Conservation (phyloP, 2,797 vertebrate species). For the Propithecus deckenii region DNA sequence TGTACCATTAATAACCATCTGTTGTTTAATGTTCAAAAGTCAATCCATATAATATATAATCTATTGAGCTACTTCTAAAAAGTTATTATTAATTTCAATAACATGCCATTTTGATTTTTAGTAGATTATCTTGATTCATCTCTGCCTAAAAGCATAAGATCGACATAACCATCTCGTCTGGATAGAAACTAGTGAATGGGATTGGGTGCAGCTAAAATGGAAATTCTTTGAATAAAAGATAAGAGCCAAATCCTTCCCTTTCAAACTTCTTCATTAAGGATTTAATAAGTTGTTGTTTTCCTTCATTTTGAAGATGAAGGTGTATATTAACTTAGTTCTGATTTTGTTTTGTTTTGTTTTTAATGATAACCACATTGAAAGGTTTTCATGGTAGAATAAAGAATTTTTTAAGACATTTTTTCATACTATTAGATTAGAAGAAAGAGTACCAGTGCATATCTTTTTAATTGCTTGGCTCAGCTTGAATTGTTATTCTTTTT, state of each 20-base stretch:
- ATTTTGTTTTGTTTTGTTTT: slow-evolving; percentile 23
- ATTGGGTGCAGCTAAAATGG: slow-evolving; percentile 47
- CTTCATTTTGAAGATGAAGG: slow-evolving; percentile 1
- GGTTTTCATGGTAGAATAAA: slow-evolving; percentile 37
- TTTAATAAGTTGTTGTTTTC: background rate
- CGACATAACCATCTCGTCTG: background rate
- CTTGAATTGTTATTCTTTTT: slow-evolving; percentile 82
- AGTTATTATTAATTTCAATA: slow-evolving; percentile 71
- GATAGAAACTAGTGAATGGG: slow-evolving; percentile 30
- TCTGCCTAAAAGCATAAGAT: slow-evolving; percentile 63
- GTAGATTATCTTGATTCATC: slow-evolving; percentile 60
- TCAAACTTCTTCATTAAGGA: slow-evolving; percentile 11
- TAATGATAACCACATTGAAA: slow-evolving; percentile 22
- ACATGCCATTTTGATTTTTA: slow-evolving; percentile 54
- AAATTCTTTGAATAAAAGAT: slow-evolving; percentile 52
- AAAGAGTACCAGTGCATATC: slow-evolving; percentile 86
- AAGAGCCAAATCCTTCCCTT: slow-evolving; percentile 43
- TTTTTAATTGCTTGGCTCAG: slow-evolving; percentile 91
- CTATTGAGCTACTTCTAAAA: slow-evolving; percentile 53
- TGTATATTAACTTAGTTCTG: background rate
- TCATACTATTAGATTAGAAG: slow-evolving; percentile 71
- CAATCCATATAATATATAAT: slow-evolving; percentile 57
- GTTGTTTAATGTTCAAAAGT: slow-evolving; percentile 76
- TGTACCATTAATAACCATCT: slow-evolving; percentile 69
- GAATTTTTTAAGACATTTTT: slow-evolving; percentile 40